phyloP scores from a whole-genome alignment of 2,797 vertebrate species.

The Hyperoplus lanceolatus region DNA sequence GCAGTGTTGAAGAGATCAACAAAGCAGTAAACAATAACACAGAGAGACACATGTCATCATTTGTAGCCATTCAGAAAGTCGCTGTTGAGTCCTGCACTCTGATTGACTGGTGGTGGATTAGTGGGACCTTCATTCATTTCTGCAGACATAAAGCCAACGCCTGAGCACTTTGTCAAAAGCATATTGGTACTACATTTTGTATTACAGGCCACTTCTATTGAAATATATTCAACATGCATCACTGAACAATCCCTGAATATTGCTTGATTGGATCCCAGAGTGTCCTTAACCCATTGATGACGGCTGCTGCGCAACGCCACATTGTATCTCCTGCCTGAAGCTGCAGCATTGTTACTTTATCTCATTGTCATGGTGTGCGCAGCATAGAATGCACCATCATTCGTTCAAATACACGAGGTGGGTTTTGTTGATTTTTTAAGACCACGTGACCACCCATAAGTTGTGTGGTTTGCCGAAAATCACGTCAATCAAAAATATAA shows the following conservation, averaged over 20 bases:
- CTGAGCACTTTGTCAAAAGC: conserved; percentile 17
- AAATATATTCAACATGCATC: conserved; percentile 9
- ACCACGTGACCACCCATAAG: too few species aligned
- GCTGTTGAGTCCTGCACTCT: conserved; percentile 26
- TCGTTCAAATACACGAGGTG: too few species aligned
- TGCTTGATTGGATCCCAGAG: conserved; percentile 20
- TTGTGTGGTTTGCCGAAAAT: too few species aligned
- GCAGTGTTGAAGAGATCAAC: conserved; percentile 56
- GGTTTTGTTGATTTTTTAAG: too few species aligned
- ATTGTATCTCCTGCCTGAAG: too few species aligned
- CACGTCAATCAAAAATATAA: too few species aligned
- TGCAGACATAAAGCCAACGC: conserved; percentile 15
- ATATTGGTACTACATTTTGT: not conserved
- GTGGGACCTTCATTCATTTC: not conserved
- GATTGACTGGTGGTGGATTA: conserved; percentile 17
- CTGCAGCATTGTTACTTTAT: too few species aligned
- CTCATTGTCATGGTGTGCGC: too few species aligned
- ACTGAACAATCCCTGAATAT: conserved; percentile 5
- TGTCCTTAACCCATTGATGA: not conserved
- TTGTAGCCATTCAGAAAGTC: conserved; percentile 45
- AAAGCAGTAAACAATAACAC: conserved; percentile 61
- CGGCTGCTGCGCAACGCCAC: too few species aligned
- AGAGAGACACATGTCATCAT: conserved; percentile 22
- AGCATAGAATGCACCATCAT: too few species aligned
- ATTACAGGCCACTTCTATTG: not conserved